Conservation (phyloP, 2,797 vertebrate species). For the Syngnathus rostellatus region DNA sequence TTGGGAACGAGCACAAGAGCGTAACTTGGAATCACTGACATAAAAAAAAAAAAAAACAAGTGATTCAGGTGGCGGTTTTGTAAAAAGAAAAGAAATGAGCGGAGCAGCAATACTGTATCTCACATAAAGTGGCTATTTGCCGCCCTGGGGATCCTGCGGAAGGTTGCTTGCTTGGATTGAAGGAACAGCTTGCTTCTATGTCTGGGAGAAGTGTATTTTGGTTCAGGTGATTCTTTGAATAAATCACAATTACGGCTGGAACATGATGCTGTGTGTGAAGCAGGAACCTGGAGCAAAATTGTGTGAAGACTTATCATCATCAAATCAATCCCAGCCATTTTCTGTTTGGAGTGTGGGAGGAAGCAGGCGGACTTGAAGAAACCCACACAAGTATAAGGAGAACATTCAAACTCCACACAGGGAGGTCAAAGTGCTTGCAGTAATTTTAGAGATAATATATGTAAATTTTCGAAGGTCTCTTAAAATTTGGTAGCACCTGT, state of each 20-base stretch:
- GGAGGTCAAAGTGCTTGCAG: too few species aligned
- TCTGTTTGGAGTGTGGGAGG: not conserved
- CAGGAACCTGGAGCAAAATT: not conserved
- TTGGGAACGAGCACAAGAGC: not conserved
- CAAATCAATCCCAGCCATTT: not conserved
- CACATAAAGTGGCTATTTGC: not conserved
- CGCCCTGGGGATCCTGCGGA: not conserved
- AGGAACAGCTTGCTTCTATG: not conserved
- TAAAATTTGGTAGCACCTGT: too few species aligned
- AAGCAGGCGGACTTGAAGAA: too few species aligned
- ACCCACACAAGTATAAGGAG: too few species aligned
- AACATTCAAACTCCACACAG: too few species aligned
- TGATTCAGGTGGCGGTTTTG: not conserved
- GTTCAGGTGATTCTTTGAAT: conserved; percentile 8
- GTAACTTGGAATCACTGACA: not conserved
- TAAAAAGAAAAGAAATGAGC: not conserved
- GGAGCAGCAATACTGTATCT: not conserved
- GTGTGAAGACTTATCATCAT: not conserved
- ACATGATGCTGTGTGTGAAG: conserved; percentile 9
- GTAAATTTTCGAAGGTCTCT: too few species aligned
- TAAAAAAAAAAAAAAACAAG: not conserved
- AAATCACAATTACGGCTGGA: conserved; percentile 17
- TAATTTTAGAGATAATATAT: too few species aligned
- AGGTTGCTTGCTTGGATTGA: not conserved
- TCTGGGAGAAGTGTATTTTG: not conserved